Conservation (phyloP, 2,113 vertebrate species). For the Phalacrocorax pelagicus region DNA sequence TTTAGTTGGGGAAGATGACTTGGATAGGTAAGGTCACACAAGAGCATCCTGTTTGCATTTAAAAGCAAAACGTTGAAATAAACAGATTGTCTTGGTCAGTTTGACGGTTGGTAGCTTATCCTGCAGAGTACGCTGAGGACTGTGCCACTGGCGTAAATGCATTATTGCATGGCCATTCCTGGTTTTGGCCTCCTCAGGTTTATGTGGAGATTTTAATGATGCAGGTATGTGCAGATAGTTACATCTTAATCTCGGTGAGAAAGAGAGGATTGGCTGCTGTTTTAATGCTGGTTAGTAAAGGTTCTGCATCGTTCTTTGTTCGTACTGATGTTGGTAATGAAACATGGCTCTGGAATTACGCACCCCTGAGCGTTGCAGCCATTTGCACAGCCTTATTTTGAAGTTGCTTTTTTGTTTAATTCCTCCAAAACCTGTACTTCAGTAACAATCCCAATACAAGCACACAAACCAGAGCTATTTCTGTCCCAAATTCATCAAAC, state of each 20-base stretch:
- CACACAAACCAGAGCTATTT: background rate
- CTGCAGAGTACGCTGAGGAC: background rate
- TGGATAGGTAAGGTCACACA: constrained; percentile 86
- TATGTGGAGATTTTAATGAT: background rate
- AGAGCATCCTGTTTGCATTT: background rate
- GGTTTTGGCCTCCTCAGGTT: background rate
- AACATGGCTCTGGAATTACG: accelerated
- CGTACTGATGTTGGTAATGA: background rate
- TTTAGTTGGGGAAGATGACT: constrained; percentile 88
- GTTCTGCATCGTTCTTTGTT: background rate
- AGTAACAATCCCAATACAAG: background rate
- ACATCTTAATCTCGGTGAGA: accelerated
- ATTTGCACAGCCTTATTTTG: background rate
- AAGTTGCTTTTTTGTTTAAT: background rate
- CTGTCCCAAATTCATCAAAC: background rate
- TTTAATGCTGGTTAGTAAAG: background rate
- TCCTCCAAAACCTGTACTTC: background rate
- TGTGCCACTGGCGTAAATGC: accelerated
- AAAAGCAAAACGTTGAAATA: background rate
- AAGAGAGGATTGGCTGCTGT: background rate
- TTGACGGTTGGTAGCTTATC: background rate
- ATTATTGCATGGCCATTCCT: accelerated
- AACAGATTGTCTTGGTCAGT: background rate
- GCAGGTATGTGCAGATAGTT: background rate
- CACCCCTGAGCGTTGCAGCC: background rate